Conservation (phyloP, 2,113 vertebrate genomes). For the Megatriorchis doriae region DNA sequence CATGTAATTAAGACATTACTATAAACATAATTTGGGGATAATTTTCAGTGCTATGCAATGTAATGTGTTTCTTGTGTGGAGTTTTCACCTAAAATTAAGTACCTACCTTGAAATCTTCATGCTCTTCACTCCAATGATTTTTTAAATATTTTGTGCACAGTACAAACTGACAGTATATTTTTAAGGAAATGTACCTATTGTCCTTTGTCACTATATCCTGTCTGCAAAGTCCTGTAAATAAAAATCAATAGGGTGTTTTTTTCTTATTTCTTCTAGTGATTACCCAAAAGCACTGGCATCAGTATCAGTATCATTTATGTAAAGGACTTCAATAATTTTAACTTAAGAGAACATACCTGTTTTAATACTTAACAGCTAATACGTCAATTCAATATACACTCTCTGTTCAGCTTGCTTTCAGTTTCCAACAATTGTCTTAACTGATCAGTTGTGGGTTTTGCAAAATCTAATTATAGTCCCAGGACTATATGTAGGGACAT, state of each 20-base stretch:
- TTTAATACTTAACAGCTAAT: neutral
- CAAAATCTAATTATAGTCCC: neutral
- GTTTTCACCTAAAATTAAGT: neutral
- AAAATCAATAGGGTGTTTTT: neutral
- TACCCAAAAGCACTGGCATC: neutral
- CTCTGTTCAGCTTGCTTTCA: neutral
- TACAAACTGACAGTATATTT: neutral
- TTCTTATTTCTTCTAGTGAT: neutral
- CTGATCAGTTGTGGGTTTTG: neutral
- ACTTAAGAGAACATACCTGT: neutral
- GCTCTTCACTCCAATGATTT: neutral
- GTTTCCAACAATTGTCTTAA: neutral
- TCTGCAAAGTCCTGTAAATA: neutral
- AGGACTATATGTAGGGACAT: neutral
- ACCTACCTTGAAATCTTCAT: neutral
- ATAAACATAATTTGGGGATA: neutral
- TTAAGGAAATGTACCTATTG: neutral
- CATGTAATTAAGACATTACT: neutral
- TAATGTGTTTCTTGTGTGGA: neutral
- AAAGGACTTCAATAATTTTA: neutral
- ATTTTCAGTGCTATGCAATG: neutral
- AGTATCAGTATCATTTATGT: neutral
- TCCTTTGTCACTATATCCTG: neutral
- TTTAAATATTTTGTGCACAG: neutral
- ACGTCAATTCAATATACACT: neutral